Percentiles rank a stretch among this genome's conserved stretches.
These are phyloP conservation scores for Drosophila anomalata DNA, from an alignment of 2,888 invertebrate species.

Conservation along the genomic window DNA sequence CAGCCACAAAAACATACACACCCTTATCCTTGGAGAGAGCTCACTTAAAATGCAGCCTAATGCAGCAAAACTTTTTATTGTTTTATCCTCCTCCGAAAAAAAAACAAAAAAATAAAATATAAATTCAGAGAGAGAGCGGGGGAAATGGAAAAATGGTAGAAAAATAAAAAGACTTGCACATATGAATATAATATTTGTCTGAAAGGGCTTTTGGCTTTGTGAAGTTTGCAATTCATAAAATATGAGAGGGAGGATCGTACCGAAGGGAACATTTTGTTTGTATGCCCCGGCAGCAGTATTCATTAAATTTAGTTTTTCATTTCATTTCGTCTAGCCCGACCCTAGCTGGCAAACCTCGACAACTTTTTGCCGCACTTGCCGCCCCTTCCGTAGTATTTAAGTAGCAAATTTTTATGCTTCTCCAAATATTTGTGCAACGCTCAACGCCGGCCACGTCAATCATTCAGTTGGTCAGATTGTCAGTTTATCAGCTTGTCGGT, in stretches of 20 bases:
- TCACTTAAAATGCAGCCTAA: constrained; percentile 49
- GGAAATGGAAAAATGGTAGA: constrained; percentile 40
- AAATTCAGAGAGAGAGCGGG: constrained; percentile 17
- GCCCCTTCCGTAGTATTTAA: constrained; percentile 62
- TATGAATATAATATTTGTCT: constrained; percentile 52
- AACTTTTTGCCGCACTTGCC: constrained; percentile 58
- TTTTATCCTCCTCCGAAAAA: constrained; percentile 34
- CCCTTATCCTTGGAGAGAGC: constrained; percentile 4
- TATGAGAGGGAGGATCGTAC: constrained; percentile 6
- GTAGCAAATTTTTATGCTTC: constrained; percentile 72
- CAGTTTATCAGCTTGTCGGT: constrained; percentile 20
- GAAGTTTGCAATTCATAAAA: constrained; percentile 60
- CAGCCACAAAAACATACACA: not conserved
- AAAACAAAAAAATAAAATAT: constrained; percentile 24
- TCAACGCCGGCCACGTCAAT: constrained; percentile 51
- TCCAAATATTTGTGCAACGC: constrained; percentile 77
- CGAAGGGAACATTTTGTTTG: constrained; percentile 41
- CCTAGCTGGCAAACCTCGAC: constrained; percentile 41
- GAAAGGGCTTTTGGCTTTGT: constrained; percentile 66
- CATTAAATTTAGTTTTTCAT: constrained; percentile 54
- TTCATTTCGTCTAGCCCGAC: constrained; percentile 33
- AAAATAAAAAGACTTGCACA: constrained; percentile 30
- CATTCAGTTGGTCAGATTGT: constrained; percentile 33
- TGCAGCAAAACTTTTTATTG: constrained; percentile 44
- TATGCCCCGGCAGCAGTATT: constrained; percentile 16